Base-by-base conservation (phyloP, 1,140 invertebrate genomes). In the Doryteuthis pealeii region DNA sequence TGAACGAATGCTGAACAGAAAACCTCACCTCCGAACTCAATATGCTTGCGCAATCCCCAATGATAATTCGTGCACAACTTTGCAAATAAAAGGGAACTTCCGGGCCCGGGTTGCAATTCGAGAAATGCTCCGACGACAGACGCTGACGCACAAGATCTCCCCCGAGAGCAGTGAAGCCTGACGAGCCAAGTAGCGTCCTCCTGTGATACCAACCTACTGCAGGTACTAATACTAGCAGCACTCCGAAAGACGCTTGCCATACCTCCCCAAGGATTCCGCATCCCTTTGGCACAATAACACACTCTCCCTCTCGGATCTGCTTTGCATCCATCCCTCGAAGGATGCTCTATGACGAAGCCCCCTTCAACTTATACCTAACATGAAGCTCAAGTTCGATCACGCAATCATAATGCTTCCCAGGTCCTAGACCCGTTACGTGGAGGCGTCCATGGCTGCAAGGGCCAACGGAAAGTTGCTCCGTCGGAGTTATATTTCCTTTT, bases 201-300 rank as follows among this genome's bases (percentile, higher is more conserved):
- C 30, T n/a, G 35, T 43, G 70, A 49, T 49, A 49, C 33, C 8
- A 49, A n/a, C n/a, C n/a, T n/a, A 49, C 40, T 43, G 70, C 35
- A 71, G 35, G 15, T 18, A 6, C 31, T 26, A 71, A 71, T 31
- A n/a, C n/a, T 40, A 43, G 70, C n/a, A 22, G 32, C 66, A 30
- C n/a, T n/a, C 67, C 72, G 14, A 79, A 71, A 43, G 78, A 74
- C 67, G 75, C 79, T 58, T 74, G 71, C 74, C 76, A 83, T n/a
- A n/a, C n/a, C 40, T 84, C 80, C 71, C 82, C 82, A 10, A 81
- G 82, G 73, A 84, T 84, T 54, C n/a, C n/a, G 82, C 79, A 10
- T 84, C 82, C 18, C 74, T 84, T 18, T 72, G 79, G 43, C 74
- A 78, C 31, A 79, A 75, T 62, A 62, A 62, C 18, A 70, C 12